Evolutionary conservation across 2,888 invertebrate species (phyloP), one percentile per base, ranked within the genome.

Genomic region (Cyclophora albipunctata): DNA sequence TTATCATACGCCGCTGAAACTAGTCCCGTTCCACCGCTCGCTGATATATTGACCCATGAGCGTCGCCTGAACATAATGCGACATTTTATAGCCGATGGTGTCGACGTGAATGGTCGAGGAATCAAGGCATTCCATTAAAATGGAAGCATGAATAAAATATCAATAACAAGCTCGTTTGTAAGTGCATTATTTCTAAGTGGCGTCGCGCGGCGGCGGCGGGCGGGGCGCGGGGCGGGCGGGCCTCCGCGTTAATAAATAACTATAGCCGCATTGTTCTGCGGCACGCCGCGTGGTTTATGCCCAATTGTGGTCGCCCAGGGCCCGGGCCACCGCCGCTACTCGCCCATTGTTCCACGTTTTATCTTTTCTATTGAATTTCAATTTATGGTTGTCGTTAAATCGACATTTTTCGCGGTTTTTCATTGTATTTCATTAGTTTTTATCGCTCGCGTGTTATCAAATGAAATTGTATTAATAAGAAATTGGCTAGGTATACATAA

Each of bases 131-230:
- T 46, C 41, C 47, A 54, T 52, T 52, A 52, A 54, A 57, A 58
- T 54, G 53, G 47, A 55, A 55, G 56, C 65, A 68, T 62, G 69
- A 71, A 77, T 76, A 76, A 78, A 78, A 73, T 76, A 78, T 78
- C 77, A 83, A 84, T 81, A 79, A 81, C 70, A 78, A 66, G 75
- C 77, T 83, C 70, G 81, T 84, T 84, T 84, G 81, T 78, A 62
- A 20, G 59, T 61, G 67, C 69, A 75, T 78, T 72, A 75, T 75
- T 75, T 70, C 66, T 65, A 62, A 50, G 56, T 47, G 61, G 53
- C 42, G 20, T 20, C 20, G 20, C 20, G 20, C 20, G 20, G 20
- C 20, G 20, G 49, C 45, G 52, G 48, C 49, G 60, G 55, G 61
- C 53, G 49, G 52, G 52, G 45, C 45, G 43, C 47, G 37, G 37